Base-by-base conservation (phyloP, 2,113 vertebrate genomes). In the Pseudopodoces humilis region DNA sequence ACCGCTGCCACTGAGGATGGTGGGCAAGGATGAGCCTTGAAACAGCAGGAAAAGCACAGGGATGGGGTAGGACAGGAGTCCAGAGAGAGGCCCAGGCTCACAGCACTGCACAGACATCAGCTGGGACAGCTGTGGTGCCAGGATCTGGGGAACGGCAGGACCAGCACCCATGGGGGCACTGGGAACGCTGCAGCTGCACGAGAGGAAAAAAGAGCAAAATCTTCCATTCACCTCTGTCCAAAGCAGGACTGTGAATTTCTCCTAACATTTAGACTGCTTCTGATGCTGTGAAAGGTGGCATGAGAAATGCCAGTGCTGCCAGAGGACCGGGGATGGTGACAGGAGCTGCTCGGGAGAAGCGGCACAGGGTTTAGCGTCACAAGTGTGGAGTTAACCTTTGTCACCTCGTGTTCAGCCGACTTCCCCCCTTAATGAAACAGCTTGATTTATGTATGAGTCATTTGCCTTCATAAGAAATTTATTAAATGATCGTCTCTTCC, bases 381-480 rank as follows among this genome's bases (percentile, higher is more conserved):
- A 8, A 89, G 76, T 86, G 87, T 46, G 37, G 95, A 95, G 95
- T 96, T 97, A 97, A 98, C 97, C 96, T 95, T 68, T 74, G 43
- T 24, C 86, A 96, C 94, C 87, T 88, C 83, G 33, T 28, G 50
- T 94, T 83, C 86, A 86, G 95, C 91, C 60, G 63, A 90, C 83
- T 80, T 52, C 75, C 93, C 76, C 93, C 88, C 88, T 84, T 97
- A 97, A 97, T 78, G 88, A 98, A 96, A 81, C 82, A 64, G 79
- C 86, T 72, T 97, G 96, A 98, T 97, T 97, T 97, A 97, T 94
- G 95, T 52, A 67, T 2, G 63, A 88, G 77, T 86, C 86, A 90
- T 98, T 95, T 96, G 92, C 97, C 96, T 97, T 98, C 97, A 95
- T 97, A 96, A 98, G 94, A 95, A 96, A 98, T 97, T 94, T 97